Percentiles rank a stretch among this genome's conserved stretches.
These are phyloP conservation scores for Hydropsyche tenuis DNA, from an alignment of 1,140 invertebrate genomes.

Conservation along the genomic window DNA sequence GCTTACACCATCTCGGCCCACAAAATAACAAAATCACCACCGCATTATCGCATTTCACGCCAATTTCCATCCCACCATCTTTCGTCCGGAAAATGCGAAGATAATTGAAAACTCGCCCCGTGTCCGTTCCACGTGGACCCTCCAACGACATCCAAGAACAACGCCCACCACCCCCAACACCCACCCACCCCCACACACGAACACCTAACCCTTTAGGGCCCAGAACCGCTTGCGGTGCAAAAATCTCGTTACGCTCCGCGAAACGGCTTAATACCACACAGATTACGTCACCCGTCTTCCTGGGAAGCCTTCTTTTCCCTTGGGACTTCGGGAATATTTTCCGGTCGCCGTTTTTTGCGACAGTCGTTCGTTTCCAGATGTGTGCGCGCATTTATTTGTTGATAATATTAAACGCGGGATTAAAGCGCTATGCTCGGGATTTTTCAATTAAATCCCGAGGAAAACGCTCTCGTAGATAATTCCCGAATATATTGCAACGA, in stretches of 20 bases:
- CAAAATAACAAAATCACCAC: no score
- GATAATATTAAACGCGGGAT: slow-evolving; percentile 36
- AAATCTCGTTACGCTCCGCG: neutral
- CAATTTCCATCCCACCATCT: no score
- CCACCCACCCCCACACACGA: no score
- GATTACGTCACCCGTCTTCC: neutral
- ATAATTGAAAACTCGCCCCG: no score
- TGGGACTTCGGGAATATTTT: neutral
- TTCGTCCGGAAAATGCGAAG: no score
- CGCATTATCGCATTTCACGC: no score
- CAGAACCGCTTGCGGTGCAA: no score
- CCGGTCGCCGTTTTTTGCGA: neutral
- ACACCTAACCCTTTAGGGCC: no score
- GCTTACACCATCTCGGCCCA: no score
- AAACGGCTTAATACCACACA: neutral
- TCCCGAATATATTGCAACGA: slow-evolving; percentile 33
- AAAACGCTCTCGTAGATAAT: slow-evolving; percentile 37
- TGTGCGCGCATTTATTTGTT: slow-evolving; percentile 33
- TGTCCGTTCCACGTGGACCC: no score
- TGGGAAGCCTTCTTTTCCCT: neutral
- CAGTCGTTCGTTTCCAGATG: neutral
- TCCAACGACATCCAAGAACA: no score
- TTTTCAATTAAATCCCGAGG: slow-evolving; percentile 35
- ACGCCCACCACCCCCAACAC: no score
- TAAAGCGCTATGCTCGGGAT: slow-evolving; percentile 2